Evolutionary conservation across 2,113 vertebrate genomes (phyloP), one percentile per base, ranked within the genome.

Genomic region (Odontesthes bonariensis): DNA sequence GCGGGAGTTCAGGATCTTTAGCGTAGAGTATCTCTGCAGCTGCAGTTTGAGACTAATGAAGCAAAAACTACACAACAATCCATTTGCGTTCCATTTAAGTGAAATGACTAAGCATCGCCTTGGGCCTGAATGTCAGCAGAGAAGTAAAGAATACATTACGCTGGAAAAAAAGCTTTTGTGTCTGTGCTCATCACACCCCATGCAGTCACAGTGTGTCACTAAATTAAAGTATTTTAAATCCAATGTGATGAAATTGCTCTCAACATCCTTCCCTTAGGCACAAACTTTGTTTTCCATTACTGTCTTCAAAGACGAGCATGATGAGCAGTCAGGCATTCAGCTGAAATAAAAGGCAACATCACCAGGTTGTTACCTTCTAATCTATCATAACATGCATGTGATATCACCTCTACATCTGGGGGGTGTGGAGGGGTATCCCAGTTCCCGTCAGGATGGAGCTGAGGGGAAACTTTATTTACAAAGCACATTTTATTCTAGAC

Each of bases 61-160:
- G 80, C 85, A 81, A 80, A 82, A 86, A 85, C 82, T 75, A 82
- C 79, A 81, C 66, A 19, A 67, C 62, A 70, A 72, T 90, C 79
- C 80, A 77, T 89, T 91, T 90, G 88, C 89, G 84, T 86, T 82
- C 75, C 31, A 23, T 91, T 91, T 92, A 86, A 93, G 91, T 92
- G 88, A 91, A 93, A 91, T 83, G 81, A 85, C 89, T 89, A 89
- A 87, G 90, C 83, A 86, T 82, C 40, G 86, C 90, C 88, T 67
- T 46, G 2, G 91, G 93, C 81, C 56, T 79, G 38, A 76, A 82
- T 85, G 70, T 87, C 84, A 88, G 83, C 65, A 65, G 81, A 82
- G 80, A 73, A 70, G 74, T 81, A 83, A 89, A 86, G 87, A 93
- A 83, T 77, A 79, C 82, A 91, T 91, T 88, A 84, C 62, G 79